phyloP scores from a whole-genome alignment of 2,113 vertebrate species.

The Notarius quadriscutis region DNA sequence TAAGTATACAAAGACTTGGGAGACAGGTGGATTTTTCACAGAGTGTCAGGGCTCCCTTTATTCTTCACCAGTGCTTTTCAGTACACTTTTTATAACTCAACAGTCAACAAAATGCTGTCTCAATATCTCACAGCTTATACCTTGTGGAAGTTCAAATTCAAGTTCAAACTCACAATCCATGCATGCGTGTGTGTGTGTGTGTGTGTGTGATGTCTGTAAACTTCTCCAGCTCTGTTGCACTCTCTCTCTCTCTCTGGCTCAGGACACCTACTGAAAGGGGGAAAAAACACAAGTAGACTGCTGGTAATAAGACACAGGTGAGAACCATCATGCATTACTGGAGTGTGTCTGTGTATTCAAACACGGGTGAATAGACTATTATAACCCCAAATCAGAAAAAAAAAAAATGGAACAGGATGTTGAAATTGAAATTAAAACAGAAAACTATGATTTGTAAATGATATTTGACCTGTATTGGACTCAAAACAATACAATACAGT shows the following conservation, averaged over 20 bases:
- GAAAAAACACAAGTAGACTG: not conserved
- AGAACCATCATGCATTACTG: not conserved
- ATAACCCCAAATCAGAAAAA: too few relatives aligned
- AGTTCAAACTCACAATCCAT: not conserved
- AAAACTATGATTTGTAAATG: too few relatives aligned
- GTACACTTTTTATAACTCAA: not conserved
- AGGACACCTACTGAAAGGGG: not conserved
- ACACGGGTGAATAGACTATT: not conserved
- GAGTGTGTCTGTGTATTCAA: not conserved
- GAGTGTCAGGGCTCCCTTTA: not conserved
- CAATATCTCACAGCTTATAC: not conserved
- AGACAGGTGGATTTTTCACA: not conserved
- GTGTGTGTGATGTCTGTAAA: not conserved
- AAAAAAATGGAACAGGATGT: too few relatives aligned
- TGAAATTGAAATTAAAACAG: too few relatives aligned
- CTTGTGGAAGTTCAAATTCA: not conserved
- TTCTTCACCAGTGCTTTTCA: not conserved
- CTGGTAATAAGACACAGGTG: not conserved
- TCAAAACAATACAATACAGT: too few relatives aligned
- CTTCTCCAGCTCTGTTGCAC: not conserved
- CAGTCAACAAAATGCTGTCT: not conserved
- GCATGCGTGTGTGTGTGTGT: too few relatives aligned
- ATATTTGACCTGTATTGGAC: too few relatives aligned
- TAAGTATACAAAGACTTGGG: not conserved
- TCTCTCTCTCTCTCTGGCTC: not conserved